These are phyloP conservation scores for Ceratina japonica DNA, from an alignment of 1,140 invertebrate species.

Conservation along the genomic window DNA sequence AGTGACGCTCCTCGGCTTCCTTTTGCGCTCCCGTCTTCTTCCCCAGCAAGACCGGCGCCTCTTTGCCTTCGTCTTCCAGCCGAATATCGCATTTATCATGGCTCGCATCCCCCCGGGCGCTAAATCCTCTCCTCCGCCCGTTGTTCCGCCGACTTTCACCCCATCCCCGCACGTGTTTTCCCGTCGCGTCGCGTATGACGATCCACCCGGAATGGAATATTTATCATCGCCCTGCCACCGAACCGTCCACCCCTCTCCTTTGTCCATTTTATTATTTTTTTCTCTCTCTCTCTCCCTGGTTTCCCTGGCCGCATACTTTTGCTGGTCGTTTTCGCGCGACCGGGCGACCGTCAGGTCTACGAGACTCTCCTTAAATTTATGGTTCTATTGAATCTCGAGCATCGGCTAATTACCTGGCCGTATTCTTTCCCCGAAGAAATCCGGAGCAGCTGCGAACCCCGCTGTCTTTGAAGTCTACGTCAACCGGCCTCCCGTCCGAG, in stretches of 20 bases:
- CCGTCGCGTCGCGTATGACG: conserved; percentile 53
- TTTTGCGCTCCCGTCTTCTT: conserved; percentile 35
- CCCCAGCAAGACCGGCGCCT: background rate
- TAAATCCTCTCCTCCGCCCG: conserved; percentile 39
- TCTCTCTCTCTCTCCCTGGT: background rate
- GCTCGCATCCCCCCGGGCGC: conserved; percentile 41
- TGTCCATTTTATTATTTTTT: background rate
- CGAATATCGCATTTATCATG: conserved; percentile 62
- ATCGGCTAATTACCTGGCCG: conserved; percentile 11
- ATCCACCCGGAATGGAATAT: conserved; percentile 44
- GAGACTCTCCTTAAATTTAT: conserved; percentile 33
- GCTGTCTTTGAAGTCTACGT: too few relatives aligned
- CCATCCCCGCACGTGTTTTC: conserved; percentile 30
- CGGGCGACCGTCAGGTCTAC: background rate
- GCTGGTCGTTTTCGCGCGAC: too few relatives aligned
- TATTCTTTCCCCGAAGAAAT: too few relatives aligned
- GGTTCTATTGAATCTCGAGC: conserved; percentile 26
- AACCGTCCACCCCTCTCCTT: background rate
- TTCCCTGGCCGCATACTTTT: background rate
- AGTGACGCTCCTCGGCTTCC: background rate
- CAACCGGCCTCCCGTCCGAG: too few relatives aligned
- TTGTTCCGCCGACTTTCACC: conserved; percentile 17
- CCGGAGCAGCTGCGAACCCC: conserved; percentile 8
- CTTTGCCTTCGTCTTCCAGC: conserved; percentile 37
- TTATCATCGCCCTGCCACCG: conserved; percentile 51